These are phyloP conservation scores for Actias luna DNA, from an alignment of 2,888 invertebrate species.

Conservation along the genomic window DNA sequence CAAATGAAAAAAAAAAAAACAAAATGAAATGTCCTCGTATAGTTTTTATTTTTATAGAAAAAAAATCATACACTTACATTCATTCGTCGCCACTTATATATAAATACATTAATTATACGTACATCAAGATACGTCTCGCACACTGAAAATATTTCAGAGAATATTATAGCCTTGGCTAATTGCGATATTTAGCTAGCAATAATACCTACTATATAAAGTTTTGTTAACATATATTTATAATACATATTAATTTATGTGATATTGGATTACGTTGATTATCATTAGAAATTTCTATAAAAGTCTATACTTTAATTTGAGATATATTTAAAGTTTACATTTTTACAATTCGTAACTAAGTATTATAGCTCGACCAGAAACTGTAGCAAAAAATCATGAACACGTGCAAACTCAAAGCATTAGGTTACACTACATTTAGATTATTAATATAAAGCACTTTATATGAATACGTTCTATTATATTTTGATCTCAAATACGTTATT, in stretches of 20 bases:
- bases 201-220: slow-evolving; percentile 59
- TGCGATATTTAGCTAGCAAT: slow-evolving; percentile 77
- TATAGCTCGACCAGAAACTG: slow-evolving; percentile 6
- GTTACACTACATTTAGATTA: not conserved
- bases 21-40: slow-evolving; percentile 65
- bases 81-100: slow-evolving; percentile 72
- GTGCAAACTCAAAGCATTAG: not conserved
- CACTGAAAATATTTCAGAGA: slow-evolving; percentile 72
- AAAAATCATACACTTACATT: slow-evolving; percentile 38
- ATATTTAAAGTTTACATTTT: slow-evolving; percentile 66
- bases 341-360: slow-evolving; percentile 56
- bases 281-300: slow-evolving; percentile 42
- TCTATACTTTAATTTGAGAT: slow-evolving; percentile 39
- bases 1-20: slow-evolving; percentile 11
- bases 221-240: slow-evolving; percentile 67
- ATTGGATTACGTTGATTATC: slow-evolving; percentile 54
- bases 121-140: slow-evolving; percentile 43
- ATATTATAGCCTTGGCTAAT: slow-evolving; percentile 78
- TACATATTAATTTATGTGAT: slow-evolving; percentile 60
- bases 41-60: slow-evolving; percentile 79
- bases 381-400: slow-evolving; percentile 9
- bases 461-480: not conserved
- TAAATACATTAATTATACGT: slow-evolving; percentile 73
- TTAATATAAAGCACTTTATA: not conserved
- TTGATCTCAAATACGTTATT: not conserved